phyloP scores from a whole-genome alignment of 2,888 invertebrate genomes.

The Agrilus cyanescens region DNA sequence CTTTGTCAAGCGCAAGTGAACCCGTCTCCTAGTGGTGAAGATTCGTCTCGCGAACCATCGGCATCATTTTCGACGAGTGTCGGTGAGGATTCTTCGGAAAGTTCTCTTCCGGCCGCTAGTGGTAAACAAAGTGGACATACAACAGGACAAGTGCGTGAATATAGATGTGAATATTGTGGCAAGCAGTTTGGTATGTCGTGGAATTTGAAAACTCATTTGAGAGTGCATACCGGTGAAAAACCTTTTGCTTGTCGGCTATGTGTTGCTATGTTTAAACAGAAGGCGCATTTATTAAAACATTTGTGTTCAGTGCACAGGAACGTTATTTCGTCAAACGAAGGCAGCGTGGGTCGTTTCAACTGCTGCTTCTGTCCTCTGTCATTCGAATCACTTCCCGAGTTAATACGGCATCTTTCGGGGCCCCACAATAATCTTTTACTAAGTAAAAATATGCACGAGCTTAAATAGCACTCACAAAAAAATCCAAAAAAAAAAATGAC shows the following conservation, averaged over 20 bases:
- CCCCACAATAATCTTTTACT: constrained; percentile 79
- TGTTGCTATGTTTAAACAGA: constrained; percentile 86
- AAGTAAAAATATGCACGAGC: constrained; percentile 77
- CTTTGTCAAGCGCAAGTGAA: constrained; percentile 54
- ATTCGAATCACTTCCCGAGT: constrained; percentile 75
- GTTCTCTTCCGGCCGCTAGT: constrained; percentile 34
- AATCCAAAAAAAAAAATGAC: neutral
- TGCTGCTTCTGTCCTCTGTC: constrained; percentile 81
- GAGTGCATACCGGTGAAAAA: constrained; percentile 82
- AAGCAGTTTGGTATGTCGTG: constrained; percentile 89
- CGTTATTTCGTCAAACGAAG: constrained; percentile 73
- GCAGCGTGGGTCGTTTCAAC: constrained; percentile 62
- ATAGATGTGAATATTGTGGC: constrained; percentile 79
- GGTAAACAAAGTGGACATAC: constrained; percentile 44
- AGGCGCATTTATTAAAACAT: constrained; percentile 77
- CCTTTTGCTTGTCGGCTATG: constrained; percentile 82
- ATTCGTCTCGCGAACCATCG: constrained; percentile 22
- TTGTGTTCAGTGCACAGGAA: constrained; percentile 81
- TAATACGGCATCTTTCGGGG: constrained; percentile 76
- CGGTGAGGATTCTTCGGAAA: constrained; percentile 28
- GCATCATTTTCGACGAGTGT: constrained; percentile 28
- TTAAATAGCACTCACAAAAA: constrained; percentile 22
- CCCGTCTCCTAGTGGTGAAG: constrained; percentile 26
- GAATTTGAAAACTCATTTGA: constrained; percentile 80
- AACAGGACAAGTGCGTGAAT: constrained; percentile 58